A percentile compares a stretch with the other conserved stretches of the same genome.
These are phyloP conservation scores for Catostomus latipinnis DNA, from an alignment of 2,797 vertebrate species.

Conservation along the genomic window DNA sequence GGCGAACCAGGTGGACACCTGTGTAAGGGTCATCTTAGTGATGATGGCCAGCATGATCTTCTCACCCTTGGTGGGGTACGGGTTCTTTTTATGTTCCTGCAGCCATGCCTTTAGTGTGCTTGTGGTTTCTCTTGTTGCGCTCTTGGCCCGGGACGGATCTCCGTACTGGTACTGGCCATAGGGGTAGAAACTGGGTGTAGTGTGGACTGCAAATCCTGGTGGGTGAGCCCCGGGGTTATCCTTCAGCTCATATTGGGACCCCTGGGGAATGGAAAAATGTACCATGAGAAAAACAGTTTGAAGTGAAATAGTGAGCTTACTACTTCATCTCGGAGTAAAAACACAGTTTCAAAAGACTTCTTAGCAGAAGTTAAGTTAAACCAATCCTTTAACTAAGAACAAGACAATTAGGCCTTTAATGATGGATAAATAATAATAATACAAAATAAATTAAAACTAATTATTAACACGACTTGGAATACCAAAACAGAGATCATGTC, in stretches of 20 bases:
- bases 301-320: not conserved
- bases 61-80: conserved; percentile 94
- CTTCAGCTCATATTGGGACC: conserved; percentile 97
- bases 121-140: conserved; percentile 93
- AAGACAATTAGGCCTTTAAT: not conserved
- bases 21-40: conserved; percentile 93
- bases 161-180: conserved; percentile 97
- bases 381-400: not conserved
- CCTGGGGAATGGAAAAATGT: conserved; percentile 74
- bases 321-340: too few relatives aligned
- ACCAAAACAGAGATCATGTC: too few relatives aligned
- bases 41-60: conserved; percentile 97
- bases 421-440: not conserved
- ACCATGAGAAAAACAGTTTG: not conserved
- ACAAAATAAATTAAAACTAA: not conserved
- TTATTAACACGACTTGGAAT: too few relatives aligned
- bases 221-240: conserved; percentile 93
- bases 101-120: conserved; percentile 97
- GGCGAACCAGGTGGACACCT: conserved; percentile 95
- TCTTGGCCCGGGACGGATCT: conserved; percentile 92
- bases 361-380: not conserved
- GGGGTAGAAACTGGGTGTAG: conserved; percentile 92
- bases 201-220: conserved; percentile 89
- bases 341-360: too few relatives aligned
- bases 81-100: conserved; percentile 96